Evolutionary conservation across 2,888 invertebrate species (phyloP).

Genomic region (Melieria picta): DNA sequence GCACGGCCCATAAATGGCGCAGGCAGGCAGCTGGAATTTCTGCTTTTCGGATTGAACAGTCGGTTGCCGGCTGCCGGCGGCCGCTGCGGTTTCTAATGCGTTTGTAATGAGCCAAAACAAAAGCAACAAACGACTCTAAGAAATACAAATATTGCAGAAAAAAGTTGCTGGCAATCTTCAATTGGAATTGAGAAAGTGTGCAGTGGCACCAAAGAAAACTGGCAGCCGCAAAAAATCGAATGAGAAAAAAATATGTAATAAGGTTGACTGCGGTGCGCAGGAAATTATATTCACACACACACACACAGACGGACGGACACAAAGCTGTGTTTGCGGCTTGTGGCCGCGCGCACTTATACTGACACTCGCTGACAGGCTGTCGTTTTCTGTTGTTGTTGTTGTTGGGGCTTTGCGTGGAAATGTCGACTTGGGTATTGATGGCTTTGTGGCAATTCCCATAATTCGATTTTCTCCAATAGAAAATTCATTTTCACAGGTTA

Average conservation of each 20-base stretch:
- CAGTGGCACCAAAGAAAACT: slow-evolving; percentile 15
- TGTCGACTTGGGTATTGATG: too few relatives aligned
- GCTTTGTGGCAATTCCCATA: too few relatives aligned
- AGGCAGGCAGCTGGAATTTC: slow-evolving; percentile 10
- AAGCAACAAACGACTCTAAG: slow-evolving; percentile 1
- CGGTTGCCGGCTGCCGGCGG: not conserved
- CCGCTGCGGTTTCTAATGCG: slow-evolving; percentile 24
- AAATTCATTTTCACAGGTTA: too few relatives aligned
- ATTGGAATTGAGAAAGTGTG: slow-evolving; percentile 14
- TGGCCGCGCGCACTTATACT: too few relatives aligned
- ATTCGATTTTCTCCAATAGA: too few relatives aligned
- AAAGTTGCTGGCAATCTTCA: not conserved
- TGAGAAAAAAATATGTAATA: not conserved
- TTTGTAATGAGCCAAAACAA: slow-evolving; percentile 25
- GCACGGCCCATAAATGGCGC: slow-evolving; percentile 18
- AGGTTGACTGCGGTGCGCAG: too few relatives aligned
- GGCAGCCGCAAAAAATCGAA: not conserved
- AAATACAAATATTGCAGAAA: not conserved
- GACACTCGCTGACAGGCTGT: too few relatives aligned
- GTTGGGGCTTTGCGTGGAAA: too few relatives aligned
- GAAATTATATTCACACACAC: too few relatives aligned
- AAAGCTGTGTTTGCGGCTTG: too few relatives aligned
- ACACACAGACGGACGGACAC: too few relatives aligned
- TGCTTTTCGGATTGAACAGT: not conserved
- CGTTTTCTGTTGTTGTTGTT: too few relatives aligned